These are phyloP conservation scores for Galeruca laticollis DNA, from an alignment of 2,888 invertebrate genomes.

Conservation along the genomic window DNA sequence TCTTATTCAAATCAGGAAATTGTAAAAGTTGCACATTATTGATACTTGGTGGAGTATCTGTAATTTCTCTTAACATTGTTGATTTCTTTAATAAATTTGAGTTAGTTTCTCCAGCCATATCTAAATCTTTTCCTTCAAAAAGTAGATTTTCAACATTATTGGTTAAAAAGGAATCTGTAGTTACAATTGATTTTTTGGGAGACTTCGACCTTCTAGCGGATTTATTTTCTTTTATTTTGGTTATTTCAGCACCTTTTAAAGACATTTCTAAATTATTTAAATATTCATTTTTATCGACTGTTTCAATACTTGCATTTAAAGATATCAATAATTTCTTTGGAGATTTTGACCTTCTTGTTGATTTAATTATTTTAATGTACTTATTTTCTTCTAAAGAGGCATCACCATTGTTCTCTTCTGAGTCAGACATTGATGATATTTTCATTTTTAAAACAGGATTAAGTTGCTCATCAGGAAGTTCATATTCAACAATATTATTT, in stretches of 20 bases:
- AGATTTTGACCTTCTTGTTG: neutral
- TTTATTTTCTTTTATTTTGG: neutral
- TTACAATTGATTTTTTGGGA: neutral
- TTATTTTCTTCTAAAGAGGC: neutral
- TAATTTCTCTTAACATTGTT: neutral
- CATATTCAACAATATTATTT: neutral
- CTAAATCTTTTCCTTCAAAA: neutral
- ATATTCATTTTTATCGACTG: neutral
- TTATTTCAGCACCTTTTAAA: neutral
- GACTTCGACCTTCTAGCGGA: neutral
- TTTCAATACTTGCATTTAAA: neutral
- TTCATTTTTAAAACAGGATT: neutral
- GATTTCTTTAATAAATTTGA: neutral
- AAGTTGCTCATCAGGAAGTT: neutral
- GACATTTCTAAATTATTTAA: neutral
- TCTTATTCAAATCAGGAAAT: neutral
- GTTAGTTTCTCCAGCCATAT: neutral
- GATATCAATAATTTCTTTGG: conserved; percentile 4
- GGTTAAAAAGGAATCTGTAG: neutral
- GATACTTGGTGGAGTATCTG: neutral
- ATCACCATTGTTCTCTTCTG: neutral
- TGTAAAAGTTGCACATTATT: neutral
- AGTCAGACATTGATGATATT: neutral
- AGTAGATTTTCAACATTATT: neutral
- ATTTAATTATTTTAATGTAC: too few relatives aligned